Evolutionary conservation across 1,140 invertebrate species (phyloP).

Genomic region (Acromyrmex heyeri): DNA sequence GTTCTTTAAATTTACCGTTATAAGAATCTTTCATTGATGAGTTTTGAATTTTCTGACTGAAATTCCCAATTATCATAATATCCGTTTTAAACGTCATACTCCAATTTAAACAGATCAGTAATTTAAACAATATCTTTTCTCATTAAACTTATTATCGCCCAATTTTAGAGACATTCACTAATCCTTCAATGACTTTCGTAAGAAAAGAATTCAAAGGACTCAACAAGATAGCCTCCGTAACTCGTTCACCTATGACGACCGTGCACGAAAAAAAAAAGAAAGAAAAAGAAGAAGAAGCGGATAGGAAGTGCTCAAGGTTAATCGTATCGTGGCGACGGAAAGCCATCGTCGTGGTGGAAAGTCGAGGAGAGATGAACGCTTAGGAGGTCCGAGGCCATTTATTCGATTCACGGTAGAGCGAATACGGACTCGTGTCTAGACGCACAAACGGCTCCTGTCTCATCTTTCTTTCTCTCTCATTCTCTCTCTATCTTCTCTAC

Average conservation of each 20-base stretch:
- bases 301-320: constrained; percentile 77
- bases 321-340: constrained; percentile 75
- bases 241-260: constrained; percentile 56
- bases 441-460: constrained; percentile 69
- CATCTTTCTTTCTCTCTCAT: background rate
- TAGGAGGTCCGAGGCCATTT: constrained; percentile 70
- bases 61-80: background rate
- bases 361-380: constrained; percentile 65
- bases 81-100: background rate
- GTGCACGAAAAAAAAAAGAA: constrained; percentile 15
- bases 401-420: constrained; percentile 77
- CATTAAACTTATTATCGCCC: background rate
- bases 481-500: background rate
- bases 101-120: background rate
- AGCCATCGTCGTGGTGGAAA: constrained; percentile 74
- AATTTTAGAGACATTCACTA: constrained; percentile 12
- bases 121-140: background rate
- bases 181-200: constrained; percentile 26
- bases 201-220: constrained; percentile 48
- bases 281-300: constrained; percentile 6
- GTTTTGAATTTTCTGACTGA: background rate
- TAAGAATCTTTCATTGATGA: background rate
- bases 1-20: background rate
- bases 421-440: constrained; percentile 75
- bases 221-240: constrained; percentile 59